These are phyloP conservation scores for Pimpla rufipes DNA, from an alignment of 2,888 invertebrate genomes.

Conservation along the genomic window DNA sequence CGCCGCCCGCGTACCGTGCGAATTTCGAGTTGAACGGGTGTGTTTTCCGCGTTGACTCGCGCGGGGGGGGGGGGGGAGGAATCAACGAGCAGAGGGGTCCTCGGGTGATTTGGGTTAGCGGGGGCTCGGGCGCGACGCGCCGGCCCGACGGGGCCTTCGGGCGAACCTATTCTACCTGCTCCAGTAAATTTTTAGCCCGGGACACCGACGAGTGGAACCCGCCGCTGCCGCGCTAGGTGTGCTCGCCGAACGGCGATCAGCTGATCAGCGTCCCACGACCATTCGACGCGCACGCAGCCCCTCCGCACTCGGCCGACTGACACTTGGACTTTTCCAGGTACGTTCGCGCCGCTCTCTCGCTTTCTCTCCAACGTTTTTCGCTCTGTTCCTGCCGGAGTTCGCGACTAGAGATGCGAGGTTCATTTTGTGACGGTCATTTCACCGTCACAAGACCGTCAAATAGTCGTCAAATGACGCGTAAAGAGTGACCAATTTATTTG, in stretches of 20 bases:
- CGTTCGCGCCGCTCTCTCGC: too few relatives aligned
- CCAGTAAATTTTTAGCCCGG: slow-evolving; percentile 16
- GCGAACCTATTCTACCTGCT: slow-evolving; percentile 7
- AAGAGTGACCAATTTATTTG: too few relatives aligned
- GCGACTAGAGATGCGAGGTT: too few relatives aligned
- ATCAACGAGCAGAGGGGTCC: not conserved
- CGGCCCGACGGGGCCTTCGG: not conserved
- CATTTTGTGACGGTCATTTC: too few relatives aligned
- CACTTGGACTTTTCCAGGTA: slow-evolving; percentile 67
- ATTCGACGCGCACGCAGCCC: slow-evolving; percentile 45
- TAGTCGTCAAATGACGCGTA: too few relatives aligned
- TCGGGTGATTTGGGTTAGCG: slow-evolving; percentile 9
- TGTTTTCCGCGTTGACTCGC: slow-evolving; percentile 25
- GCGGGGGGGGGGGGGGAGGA: slow-evolving; percentile 18
- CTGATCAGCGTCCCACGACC: slow-evolving; percentile 58
- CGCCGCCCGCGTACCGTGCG: slow-evolving; percentile 1
- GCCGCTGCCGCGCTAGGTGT: slow-evolving; percentile 23
- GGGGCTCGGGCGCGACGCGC: not conserved
- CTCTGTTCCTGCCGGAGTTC: not conserved
- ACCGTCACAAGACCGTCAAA: too few relatives aligned
- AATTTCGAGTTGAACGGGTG: slow-evolving; percentile 30
- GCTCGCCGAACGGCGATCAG: slow-evolving; percentile 59
- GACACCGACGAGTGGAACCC: not conserved
- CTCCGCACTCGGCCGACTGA: slow-evolving; percentile 17
- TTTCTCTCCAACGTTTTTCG: slow-evolving; percentile 12